A percentile compares a stretch with the other conserved stretches of the same genome.
Evolutionary conservation across 2,797 vertebrate genomes (phyloP).

Genomic region (Mus minutoides): DNA sequence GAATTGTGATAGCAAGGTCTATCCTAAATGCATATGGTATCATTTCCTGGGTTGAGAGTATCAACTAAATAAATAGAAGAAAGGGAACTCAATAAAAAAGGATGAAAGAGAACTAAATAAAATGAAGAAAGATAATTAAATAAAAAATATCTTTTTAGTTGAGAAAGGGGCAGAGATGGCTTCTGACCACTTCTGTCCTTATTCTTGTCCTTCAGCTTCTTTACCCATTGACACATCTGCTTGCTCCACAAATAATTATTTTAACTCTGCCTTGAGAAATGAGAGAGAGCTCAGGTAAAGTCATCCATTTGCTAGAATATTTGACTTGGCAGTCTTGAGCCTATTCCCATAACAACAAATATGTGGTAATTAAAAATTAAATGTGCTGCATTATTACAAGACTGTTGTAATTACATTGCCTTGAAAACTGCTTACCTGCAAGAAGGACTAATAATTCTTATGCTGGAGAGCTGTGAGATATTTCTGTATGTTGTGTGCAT

Average conservation of each 20-base stretch:
- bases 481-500: slow-evolving; percentile 44
- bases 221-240: background rate
- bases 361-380: slow-evolving; percentile 58
- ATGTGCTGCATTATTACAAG: background rate
- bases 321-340: background rate
- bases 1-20: background rate
- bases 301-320: slow-evolving; percentile 45
- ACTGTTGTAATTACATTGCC: background rate
- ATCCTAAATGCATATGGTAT: background rate
- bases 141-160: background rate
- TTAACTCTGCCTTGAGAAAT: background rate
- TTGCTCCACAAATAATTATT: background rate
- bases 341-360: background rate
- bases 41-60: background rate
- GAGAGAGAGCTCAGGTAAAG: background rate
- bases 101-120: background rate
- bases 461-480: background rate
- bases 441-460: background rate
- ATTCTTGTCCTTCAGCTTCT: background rate
- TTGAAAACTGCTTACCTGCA: slow-evolving; percentile 56
- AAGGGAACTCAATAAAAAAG: background rate
- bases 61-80: background rate
- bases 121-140: background rate
- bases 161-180: background rate
- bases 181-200: background rate